Evolutionary conservation across 2,797 vertebrate genomes (phyloP), one percentile per base, ranked within the genome.

Genomic region (Mionectes olivaceus): DNA sequence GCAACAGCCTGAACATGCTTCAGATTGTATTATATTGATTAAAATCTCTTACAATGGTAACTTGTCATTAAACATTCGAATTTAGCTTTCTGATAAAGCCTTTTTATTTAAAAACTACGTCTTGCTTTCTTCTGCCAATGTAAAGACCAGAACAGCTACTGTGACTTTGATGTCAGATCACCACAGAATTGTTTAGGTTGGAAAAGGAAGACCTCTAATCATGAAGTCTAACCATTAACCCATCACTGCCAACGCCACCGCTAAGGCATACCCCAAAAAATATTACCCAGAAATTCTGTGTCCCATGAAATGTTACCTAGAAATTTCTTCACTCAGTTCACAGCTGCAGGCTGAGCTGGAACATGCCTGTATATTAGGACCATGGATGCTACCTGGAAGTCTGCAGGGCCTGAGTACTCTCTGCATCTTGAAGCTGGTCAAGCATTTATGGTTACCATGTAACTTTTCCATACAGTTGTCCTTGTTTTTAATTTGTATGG

Each of bases 1-100:
- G 28, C 0, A 0, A n/a, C 53, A 77, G 80, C 32, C 30, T 0
- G 0, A 68, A 57, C 3, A 2, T 21, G 3, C 35, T 88, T 50
- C 57, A 55, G 53, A 21, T 33, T 23, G 4, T 37, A 37, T 52
- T 91, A n/a, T 5, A 19, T 22, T 4, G 2, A 8, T 59, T 43
- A 63, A 73, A 57, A 53, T 76, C 5, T 63, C 43, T 55, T 49
- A 28, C 19, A 63, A n/a, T 14, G 12, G 24, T 21, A 69, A 49
- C 12, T 44, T 55, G 17, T 12, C 14, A 39, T 60, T 57, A 70
- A 71, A 7, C 32, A 32, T 18, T 1, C 0, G 21, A 68, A 80
- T 59, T 77, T 13, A 61, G 7, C 19, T 79, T 75, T 68, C 33
- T 15, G 14, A 10, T 49, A 4, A 64, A 44, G 21, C 10, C 8